phyloP scores from a whole-genome alignment of 2,797 vertebrate genomes.

The Hapalemur alaotrensis region DNA sequence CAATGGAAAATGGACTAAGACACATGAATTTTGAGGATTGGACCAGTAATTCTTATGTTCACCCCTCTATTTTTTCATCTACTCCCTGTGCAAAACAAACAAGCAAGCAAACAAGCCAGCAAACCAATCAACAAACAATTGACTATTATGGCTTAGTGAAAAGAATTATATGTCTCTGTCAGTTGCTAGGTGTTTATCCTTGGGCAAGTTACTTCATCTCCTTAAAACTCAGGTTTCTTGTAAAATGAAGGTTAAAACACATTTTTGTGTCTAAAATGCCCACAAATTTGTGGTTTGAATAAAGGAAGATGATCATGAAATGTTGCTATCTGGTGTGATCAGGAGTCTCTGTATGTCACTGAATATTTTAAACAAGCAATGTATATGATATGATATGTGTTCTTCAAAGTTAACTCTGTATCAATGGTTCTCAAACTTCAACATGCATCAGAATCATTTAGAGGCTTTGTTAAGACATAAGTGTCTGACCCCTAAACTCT shows the following conservation, averaged over 20 bases:
- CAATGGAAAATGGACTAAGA: neutral
- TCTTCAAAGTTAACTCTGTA: neutral
- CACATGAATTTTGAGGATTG: neutral
- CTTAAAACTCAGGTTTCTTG: neutral
- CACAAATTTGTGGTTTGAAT: neutral
- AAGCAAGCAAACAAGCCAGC: neutral
- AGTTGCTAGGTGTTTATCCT: neutral
- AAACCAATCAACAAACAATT: neutral
- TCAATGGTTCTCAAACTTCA: neutral
- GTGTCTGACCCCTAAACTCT: fast-evolving
- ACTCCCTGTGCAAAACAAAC: neutral
- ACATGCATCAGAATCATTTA: neutral
- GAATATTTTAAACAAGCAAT: neutral
- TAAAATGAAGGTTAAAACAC: neutral
- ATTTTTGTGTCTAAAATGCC: neutral
- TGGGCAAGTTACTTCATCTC: neutral
- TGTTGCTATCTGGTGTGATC: neutral
- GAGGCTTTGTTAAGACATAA: neutral
- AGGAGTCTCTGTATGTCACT: neutral
- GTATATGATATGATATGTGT: neutral
- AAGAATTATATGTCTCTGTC: neutral
- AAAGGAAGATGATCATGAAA: neutral
- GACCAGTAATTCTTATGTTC: neutral
- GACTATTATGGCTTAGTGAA: neutral
- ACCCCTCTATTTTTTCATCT: neutral